Evolutionary conservation across 2,797 vertebrate species (phyloP).

Genomic region (Tokudaia tokunoshimensis): DNA sequence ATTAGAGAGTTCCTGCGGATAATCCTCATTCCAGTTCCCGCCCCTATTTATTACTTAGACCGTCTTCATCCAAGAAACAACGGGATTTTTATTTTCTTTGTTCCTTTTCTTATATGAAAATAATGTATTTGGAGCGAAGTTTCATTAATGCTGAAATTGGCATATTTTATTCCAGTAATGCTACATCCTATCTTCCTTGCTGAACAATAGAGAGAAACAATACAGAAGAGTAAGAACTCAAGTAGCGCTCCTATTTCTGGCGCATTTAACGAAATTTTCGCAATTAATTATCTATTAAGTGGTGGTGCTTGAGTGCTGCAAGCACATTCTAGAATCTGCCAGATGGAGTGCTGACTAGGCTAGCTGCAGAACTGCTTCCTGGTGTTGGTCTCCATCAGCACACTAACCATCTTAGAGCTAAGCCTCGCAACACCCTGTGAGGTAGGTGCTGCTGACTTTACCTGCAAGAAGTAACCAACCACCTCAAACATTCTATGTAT

Average conservation of each 20-base stretch:
- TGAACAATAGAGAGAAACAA: conserved; percentile 42
- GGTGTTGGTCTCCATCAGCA: conserved; percentile 2
- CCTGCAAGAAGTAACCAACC: conserved; percentile 30
- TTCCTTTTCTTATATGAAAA: conserved; percentile 54
- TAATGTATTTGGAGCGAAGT: background rate
- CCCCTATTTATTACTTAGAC: conserved; percentile 10
- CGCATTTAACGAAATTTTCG: background rate
- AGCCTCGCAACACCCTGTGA: conserved; percentile 69
- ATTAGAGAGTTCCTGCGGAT: background rate
- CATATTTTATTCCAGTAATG: conserved; percentile 37
- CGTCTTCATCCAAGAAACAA: conserved; percentile 42
- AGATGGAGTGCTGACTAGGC: conserved; percentile 29
- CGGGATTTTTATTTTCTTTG: background rate
- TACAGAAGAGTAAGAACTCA: background rate
- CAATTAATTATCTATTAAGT: conserved; percentile 52
- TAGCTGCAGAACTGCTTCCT: conserved; percentile 40
- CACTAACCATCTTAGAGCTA: conserved; percentile 48
- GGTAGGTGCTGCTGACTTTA: conserved; percentile 44
- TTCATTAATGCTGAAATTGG: conserved; percentile 41
- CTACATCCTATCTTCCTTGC: conserved; percentile 1
- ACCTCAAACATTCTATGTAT: conserved; percentile 14
- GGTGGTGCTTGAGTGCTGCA: conserved; percentile 23
- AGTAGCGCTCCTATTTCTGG: conserved; percentile 26
- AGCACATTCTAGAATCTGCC: conserved; percentile 39
- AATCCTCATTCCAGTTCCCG: background rate